These are phyloP conservation scores for Parus major DNA, from an alignment of 2,113 vertebrate species.

Conservation along the genomic window DNA sequence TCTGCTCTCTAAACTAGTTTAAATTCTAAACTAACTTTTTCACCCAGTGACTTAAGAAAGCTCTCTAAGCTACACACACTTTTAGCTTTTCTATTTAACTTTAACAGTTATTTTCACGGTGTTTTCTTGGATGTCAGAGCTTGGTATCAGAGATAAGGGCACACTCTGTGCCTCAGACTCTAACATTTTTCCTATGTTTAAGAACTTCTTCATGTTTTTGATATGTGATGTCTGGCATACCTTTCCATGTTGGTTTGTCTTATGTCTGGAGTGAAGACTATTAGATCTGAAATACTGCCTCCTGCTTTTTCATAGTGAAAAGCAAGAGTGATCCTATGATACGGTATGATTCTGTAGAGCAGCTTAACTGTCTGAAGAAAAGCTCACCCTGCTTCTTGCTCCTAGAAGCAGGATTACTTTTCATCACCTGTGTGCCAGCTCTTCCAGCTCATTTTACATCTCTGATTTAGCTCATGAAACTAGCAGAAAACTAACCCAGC, in stretches of 20 bases:
- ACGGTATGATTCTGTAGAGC: background rate
- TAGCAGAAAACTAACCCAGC: background rate
- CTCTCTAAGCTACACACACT: too few relatives aligned
- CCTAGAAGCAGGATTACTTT: background rate
- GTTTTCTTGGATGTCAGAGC: too few relatives aligned
- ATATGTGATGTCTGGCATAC: background rate
- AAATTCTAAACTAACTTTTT: too few relatives aligned
- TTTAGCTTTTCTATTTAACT: too few relatives aligned
- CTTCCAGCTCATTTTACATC: background rate
- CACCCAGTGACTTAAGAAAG: too few relatives aligned
- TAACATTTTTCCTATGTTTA: background rate
- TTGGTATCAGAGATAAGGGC: too few relatives aligned
- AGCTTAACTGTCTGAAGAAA: background rate
- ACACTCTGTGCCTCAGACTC: too few relatives aligned
- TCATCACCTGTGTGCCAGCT: background rate
- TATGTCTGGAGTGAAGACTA: background rate
- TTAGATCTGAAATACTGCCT: background rate
- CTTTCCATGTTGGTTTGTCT: background rate
- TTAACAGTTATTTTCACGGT: too few relatives aligned
- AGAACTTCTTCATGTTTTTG: background rate
- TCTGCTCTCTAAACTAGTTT: too few relatives aligned
- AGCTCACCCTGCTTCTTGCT: background rate
- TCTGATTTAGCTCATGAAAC: background rate
- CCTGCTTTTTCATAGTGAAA: background rate
- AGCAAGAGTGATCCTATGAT: background rate